Percentiles rank a stretch among this genome's conserved stretches.
These are phyloP conservation scores for Campylomormyrus tamandua DNA, from an alignment of 2,113 vertebrate species.

Conservation along the genomic window DNA sequence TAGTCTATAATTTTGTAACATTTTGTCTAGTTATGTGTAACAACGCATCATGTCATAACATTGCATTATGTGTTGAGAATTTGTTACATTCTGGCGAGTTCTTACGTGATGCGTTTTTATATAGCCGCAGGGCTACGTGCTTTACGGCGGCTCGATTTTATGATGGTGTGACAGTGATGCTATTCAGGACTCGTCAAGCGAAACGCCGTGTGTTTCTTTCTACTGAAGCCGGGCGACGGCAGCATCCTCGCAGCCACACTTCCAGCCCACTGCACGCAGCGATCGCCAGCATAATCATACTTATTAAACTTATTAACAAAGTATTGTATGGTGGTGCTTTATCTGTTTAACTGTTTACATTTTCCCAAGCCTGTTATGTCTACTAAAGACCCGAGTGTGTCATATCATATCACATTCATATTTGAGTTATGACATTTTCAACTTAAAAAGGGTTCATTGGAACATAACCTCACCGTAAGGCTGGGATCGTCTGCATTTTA, in stretches of 20 bases:
- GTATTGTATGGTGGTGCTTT: not conserved
- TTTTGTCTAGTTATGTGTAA: no score
- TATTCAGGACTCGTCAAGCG: not conserved
- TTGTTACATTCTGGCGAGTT: no score
- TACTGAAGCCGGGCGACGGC: not conserved
- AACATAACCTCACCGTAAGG: not conserved
- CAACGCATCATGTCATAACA: no score
- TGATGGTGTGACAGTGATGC: not conserved
- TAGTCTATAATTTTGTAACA: no score
- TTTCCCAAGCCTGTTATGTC: not conserved
- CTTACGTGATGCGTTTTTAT: no score
- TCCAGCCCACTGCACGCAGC: not conserved
- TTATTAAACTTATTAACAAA: not conserved
- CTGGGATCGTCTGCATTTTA: not conserved
- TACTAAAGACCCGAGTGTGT: not conserved
- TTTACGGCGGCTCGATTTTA: not conserved
- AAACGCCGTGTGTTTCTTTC: not conserved
- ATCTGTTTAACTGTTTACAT: not conserved
- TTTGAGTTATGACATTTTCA: not conserved
- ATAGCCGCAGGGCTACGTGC: not conserved
- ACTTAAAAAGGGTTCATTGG: not conserved
- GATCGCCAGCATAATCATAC: not conserved
- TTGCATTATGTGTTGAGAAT: no score
- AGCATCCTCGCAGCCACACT: not conserved
- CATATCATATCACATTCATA: not conserved